These are phyloP conservation scores for Florisuga fusca DNA, from an alignment of 2,797 vertebrate genomes.

Conservation along the genomic window DNA sequence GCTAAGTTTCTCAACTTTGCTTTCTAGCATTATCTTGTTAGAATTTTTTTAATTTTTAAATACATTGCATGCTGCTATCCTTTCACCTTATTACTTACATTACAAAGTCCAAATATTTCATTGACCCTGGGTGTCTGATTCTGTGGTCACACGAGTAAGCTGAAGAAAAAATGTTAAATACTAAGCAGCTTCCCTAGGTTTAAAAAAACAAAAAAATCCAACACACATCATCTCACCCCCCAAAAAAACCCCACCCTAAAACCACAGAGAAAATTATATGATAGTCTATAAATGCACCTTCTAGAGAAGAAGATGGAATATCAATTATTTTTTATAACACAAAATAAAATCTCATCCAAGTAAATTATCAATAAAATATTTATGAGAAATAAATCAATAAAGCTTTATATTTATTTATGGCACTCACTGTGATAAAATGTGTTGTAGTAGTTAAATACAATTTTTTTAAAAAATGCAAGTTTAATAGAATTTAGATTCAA, in stretches of 20 bases:
- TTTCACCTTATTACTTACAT: neutral
- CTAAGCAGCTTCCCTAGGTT: neutral
- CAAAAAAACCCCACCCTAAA: neutral
- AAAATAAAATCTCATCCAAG: neutral
- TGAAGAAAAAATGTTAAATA: neutral
- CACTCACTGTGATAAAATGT: neutral
- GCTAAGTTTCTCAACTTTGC: neutral
- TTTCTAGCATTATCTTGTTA: neutral
- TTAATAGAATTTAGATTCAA: neutral
- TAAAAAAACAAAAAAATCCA: neutral
- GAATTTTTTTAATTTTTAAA: neutral
- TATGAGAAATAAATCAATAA: neutral
- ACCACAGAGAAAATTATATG: neutral
- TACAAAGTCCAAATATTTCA: neutral
- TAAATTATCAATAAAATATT: neutral
- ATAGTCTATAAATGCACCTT: neutral
- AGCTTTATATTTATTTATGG: neutral
- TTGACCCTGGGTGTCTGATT: neutral
- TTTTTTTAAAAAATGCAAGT: neutral
- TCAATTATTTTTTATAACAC: neutral
- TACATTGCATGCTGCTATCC: neutral
- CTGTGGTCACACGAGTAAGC: neutral
- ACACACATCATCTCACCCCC: too few relatives aligned
- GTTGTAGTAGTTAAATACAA: neutral
- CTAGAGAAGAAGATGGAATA: neutral